Evolutionary conservation across 2,797 vertebrate genomes (phyloP).

Genomic region (Pipistrellus kuhlii): DNA sequence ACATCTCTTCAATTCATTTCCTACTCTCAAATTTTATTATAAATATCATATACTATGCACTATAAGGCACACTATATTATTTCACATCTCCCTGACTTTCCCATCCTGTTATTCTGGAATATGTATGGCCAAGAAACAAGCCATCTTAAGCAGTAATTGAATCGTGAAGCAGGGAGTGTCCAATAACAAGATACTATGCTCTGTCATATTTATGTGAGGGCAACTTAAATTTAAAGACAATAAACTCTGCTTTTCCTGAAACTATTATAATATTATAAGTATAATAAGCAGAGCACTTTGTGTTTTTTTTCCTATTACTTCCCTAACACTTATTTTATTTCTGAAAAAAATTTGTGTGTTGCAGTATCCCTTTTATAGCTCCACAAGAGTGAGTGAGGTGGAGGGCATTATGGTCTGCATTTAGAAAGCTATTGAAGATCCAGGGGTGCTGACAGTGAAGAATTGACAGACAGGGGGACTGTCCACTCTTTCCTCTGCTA

Average conservation of each 20-base stretch:
- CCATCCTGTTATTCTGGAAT: background rate
- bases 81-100: background rate
- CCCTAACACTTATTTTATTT: background rate
- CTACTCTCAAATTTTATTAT: background rate
- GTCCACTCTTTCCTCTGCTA: background rate
- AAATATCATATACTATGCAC: background rate
- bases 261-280: background rate
- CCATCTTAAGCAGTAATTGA: background rate
- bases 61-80: background rate
- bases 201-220: background rate
- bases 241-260: background rate
- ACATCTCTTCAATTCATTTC: background rate
- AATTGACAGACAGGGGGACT: background rate
- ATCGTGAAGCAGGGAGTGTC: background rate
- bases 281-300: background rate
- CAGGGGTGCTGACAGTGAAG: background rate
- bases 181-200: background rate
- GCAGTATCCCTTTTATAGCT: background rate
- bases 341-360: background rate
- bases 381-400: background rate
- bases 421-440: background rate
- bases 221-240: slow-evolving; percentile 15
- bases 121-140: background rate
- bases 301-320: background rate
- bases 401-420: background rate